phyloP scores from a whole-genome alignment of 2,113 vertebrate genomes.

The Xenopus laevis region DNA sequence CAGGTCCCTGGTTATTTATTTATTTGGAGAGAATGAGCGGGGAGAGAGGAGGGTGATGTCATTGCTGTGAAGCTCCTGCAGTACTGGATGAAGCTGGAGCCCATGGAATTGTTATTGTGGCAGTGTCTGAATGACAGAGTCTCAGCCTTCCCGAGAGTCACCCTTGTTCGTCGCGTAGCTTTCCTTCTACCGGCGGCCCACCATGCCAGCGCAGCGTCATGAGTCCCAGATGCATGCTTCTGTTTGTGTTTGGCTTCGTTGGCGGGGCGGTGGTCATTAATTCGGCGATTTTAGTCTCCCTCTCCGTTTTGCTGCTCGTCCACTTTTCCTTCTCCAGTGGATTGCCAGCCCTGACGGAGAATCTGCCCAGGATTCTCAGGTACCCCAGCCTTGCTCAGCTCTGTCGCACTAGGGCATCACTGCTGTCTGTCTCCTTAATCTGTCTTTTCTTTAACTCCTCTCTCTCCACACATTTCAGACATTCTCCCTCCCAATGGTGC shows the following conservation, averaged over 20 bases:
- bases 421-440: neutral
- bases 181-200: slow-evolving; percentile 63
- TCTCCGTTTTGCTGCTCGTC: slow-evolving; percentile 95
- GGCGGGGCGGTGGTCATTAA: slow-evolving; percentile 98
- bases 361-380: slow-evolving; percentile 86
- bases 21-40: neutral
- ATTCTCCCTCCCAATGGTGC: no score
- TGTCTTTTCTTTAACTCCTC: slow-evolving; percentile 1
- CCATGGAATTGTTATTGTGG: slow-evolving; percentile 80
- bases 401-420: no score
- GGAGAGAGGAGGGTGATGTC: slow-evolving; percentile 69
- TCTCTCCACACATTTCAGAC: no score
- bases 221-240: slow-evolving; percentile 97
- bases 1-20: slow-evolving; percentile 38
- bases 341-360: slow-evolving; percentile 87
- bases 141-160: slow-evolving; percentile 63
- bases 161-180: slow-evolving; percentile 60
- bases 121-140: slow-evolving; percentile 68
- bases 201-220: slow-evolving; percentile 88
- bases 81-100: slow-evolving; percentile 50
- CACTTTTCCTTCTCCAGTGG: slow-evolving; percentile 93
- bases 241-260: slow-evolving; percentile 98
- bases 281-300: slow-evolving; percentile 92
- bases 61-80: slow-evolving; percentile 52
- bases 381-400: slow-evolving; percentile 57